Conservation (phyloP, 2,888 invertebrate genomes). For the Dexiosoma caninum region DNA sequence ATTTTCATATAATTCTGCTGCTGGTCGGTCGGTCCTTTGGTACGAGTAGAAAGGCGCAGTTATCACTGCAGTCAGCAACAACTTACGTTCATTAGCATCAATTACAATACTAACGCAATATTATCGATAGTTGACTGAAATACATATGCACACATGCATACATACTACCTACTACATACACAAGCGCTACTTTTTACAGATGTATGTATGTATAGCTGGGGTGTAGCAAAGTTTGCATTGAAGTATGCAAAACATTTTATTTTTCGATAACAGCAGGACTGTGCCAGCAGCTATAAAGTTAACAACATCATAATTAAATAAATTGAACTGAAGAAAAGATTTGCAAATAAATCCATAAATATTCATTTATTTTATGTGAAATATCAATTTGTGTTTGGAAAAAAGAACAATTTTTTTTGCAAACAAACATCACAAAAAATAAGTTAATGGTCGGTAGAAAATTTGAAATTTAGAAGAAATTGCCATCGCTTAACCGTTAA, state of each 20-base stretch:
- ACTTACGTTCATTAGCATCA: neutral
- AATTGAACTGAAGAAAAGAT: constrained; percentile 29
- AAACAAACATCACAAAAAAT: too few species aligned
- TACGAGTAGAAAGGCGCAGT: constrained; percentile 32
- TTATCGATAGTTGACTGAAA: neutral
- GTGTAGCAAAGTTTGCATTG: too few species aligned
- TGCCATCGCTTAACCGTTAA: too few species aligned
- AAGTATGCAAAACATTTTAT: neutral
- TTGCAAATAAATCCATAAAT: constrained; percentile 58
- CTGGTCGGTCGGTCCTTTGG: neutral
- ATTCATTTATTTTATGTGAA: constrained; percentile 44
- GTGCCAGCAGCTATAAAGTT: neutral
- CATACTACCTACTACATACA: neutral
- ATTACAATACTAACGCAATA: neutral
- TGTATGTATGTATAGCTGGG: neutral
- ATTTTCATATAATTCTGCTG: neutral
- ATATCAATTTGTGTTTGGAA: constrained; percentile 43
- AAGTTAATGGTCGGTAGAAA: too few species aligned
- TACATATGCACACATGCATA: neutral
- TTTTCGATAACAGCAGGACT: neutral
- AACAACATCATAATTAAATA: neutral
- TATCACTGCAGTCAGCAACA: constrained; percentile 35
- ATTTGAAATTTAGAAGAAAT: too few species aligned
- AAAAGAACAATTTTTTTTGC: too few species aligned
- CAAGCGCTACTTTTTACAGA: neutral